Evolutionary conservation across 2,888 invertebrate genomes (phyloP).

Genomic region (Agrotis exclamationis): DNA sequence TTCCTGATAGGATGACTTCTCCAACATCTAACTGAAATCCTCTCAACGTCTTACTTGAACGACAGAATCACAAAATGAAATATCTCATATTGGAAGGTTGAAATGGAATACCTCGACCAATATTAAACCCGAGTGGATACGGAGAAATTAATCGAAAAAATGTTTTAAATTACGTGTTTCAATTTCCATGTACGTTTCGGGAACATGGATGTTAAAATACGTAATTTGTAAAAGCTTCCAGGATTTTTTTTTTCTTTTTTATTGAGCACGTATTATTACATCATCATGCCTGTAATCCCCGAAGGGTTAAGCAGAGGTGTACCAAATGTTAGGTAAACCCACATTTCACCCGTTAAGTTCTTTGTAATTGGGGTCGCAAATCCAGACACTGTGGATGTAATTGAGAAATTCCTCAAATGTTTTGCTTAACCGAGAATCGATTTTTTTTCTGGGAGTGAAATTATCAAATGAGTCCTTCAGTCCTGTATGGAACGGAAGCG

Average conservation of each 20-base stretch:
- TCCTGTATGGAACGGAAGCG: no score
- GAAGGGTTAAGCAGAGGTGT: no score
- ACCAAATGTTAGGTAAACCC: no score
- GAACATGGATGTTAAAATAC: background rate
- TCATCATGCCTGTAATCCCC: no score
- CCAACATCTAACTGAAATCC: background rate
- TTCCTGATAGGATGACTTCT: background rate
- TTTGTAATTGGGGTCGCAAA: no score
- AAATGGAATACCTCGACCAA: conserved; percentile 6
- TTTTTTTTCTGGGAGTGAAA: no score
- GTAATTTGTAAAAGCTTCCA: background rate
- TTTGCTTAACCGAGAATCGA: no score
- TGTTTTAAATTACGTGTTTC: conserved; percentile 4
- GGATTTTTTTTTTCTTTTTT: background rate
- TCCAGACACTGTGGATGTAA: no score
- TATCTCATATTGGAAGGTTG: background rate
- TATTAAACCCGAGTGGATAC: background rate
- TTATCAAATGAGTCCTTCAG: no score
- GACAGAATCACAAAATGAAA: background rate
- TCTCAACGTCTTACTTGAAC: background rate
- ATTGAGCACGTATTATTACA: no score
- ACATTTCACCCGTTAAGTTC: no score
- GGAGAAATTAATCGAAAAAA: background rate
- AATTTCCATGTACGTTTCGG: background rate
- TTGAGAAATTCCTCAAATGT: no score